A percentile compares a stretch with the other conserved stretches of the same genome.
These are phyloP conservation scores for Brachyhypopomus gauderio DNA, from an alignment of 2,113 vertebrate genomes.

Conservation along the genomic window DNA sequence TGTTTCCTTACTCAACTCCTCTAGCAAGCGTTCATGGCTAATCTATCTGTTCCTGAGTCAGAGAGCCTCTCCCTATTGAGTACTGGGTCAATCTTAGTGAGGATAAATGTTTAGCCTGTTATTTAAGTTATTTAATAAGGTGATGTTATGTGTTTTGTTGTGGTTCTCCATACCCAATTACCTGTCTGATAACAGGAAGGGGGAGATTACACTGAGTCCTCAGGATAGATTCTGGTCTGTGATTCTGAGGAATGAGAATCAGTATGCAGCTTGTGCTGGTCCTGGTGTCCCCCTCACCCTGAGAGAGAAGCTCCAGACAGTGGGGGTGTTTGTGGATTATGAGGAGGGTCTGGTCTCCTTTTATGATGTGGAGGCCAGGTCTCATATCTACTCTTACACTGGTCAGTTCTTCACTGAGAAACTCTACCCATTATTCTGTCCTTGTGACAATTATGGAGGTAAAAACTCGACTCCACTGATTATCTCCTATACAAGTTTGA, in stretches of 20 bases:
- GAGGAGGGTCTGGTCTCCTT: too few species aligned
- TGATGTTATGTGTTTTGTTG: too few species aligned
- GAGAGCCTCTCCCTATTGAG: slow-evolving; percentile 25
- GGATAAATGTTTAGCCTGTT: too few species aligned
- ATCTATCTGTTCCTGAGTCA: slow-evolving; percentile 32
- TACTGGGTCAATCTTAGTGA: not conserved
- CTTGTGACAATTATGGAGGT: not conserved
- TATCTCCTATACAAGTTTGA: not conserved
- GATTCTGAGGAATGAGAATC: too few species aligned
- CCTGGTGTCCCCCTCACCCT: not conserved
- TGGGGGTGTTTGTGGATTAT: slow-evolving; percentile 30
- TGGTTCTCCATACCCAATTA: too few species aligned
- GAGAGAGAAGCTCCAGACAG: slow-evolving; percentile 22
- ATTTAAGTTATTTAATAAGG: too few species aligned
- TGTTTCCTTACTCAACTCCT: too few species aligned
- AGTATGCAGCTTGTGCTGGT: slow-evolving; percentile 1
- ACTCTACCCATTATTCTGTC: slow-evolving; percentile 45
- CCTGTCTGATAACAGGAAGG: too few species aligned
- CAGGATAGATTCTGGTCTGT: slow-evolving; percentile 22
- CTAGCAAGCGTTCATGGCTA: too few species aligned
- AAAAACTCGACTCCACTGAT: slow-evolving; percentile 29
- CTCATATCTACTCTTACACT: too few species aligned
- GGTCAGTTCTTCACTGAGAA: slow-evolving; percentile 7
- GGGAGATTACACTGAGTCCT: not conserved
- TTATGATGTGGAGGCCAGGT: too few species aligned